Conservation (phyloP, 2,888 invertebrate genomes). For the Drosophila affinis region DNA sequence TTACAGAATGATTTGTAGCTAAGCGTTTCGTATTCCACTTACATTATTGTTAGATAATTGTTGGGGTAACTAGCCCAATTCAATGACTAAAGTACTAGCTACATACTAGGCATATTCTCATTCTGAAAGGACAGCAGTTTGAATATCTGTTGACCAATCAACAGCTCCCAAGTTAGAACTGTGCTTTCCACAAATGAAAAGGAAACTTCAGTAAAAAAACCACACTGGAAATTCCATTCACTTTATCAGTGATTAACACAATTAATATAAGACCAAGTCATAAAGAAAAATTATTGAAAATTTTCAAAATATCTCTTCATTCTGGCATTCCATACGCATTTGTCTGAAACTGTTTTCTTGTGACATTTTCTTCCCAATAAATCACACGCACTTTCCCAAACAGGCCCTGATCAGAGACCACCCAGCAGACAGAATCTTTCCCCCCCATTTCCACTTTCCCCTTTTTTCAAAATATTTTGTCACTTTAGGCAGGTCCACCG, state of each 20-base stretch:
- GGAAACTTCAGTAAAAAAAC: not conserved
- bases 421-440: not conserved
- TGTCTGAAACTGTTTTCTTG: not conserved
- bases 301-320: not conserved
- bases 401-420: constrained; percentile 14
- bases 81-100: too few relatives aligned
- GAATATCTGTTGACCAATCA: not conserved
- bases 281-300: too few relatives aligned
- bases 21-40: not conserved
- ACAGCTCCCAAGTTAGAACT: not conserved
- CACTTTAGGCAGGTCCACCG: constrained; percentile 19
- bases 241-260: too few relatives aligned
- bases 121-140: too few relatives aligned
- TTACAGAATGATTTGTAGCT: not conserved
- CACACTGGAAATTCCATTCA: too few relatives aligned
- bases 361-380: not conserved
- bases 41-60: not conserved
- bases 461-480: constrained; percentile 32
- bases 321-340: not conserved
- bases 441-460: not conserved
- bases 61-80: too few relatives aligned
- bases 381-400: constrained; percentile 5
- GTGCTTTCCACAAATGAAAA: not conserved
- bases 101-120: too few relatives aligned
- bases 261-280: too few relatives aligned